Base-by-base conservation (phyloP, 1,140 invertebrate species). In the Drosophila orosa region DNA sequence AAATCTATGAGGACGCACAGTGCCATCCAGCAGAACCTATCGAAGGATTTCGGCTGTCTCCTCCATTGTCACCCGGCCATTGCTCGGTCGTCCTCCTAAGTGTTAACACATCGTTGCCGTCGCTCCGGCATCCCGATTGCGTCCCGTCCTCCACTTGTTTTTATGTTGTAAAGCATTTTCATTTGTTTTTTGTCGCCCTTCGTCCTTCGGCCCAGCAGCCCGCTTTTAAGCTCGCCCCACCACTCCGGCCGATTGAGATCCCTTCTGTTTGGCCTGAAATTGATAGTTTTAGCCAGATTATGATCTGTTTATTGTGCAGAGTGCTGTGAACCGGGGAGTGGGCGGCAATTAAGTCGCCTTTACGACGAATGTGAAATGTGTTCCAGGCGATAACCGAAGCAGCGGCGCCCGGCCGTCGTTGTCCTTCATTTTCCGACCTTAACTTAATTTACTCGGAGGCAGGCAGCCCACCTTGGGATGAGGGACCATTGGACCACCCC, bases 211-310 rank as follows among this genome's bases (percentile, higher is more conserved):
- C 50, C 12, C 9, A 22, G 1, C 22, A 15, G 24, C n/a, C 40
- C 54, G 37, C 61, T 65, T 65, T 65, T 33, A 25, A 42, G 39
- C 15, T 13, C 3, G 27, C 15, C 3, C 10, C 27, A 6, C 25
- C 35, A 10, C 7, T 63, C 5, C 22, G 5, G 27, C 15, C 65
- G 39, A 57, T 72, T 71, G 68, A 68, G 61, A 68, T 44, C 31
- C 47, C 31, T 55, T 60, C 69, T 79, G 40, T 80, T 76, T 81
- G 66, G 66, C 56, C 69, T 57, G 50, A 82, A 82, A 82, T 82
- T 82, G 80, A 82, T 82, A 82, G 80, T 84, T 84, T 80, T 60
- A 80, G 72, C 80, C 72, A 76, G 80, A 84, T 84, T 84, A 84
- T 84, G 77, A 84, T 84, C 80, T 84, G 80, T 84, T 84, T 84